Conservation (phyloP, 2,888 invertebrate species). For the Ectobius pallidus region DNA sequence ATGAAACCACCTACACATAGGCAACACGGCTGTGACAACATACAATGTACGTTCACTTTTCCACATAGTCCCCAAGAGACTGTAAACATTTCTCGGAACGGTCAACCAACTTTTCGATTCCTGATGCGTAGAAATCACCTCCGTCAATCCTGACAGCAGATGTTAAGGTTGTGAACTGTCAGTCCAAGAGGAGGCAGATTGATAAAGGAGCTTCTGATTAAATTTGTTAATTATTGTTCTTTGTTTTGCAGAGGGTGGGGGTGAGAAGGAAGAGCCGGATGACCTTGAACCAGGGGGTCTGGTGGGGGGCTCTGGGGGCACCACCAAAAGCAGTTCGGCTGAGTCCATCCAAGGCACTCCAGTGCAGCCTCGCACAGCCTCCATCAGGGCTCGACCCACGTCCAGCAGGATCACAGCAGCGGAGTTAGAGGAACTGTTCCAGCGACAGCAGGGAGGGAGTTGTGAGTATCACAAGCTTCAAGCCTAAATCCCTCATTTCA, state of each 20-base stretch:
- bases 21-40: too few species aligned
- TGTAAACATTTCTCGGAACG: too few species aligned
- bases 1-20: too few species aligned
- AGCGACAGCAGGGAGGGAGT: constrained; percentile 71
- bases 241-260: constrained; percentile 41
- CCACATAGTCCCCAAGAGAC: too few species aligned
- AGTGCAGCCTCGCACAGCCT: constrained; percentile 81
- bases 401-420: constrained; percentile 89
- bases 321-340: constrained; percentile 79
- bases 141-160: too few species aligned
- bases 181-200: too few species aligned
- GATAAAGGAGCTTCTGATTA: too few species aligned
- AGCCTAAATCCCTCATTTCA: neutral
- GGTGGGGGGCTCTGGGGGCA: constrained; percentile 73
- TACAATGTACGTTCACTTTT: too few species aligned
- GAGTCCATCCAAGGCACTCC: constrained; percentile 70
- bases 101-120: too few species aligned
- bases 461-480: neutral
- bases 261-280: constrained; percentile 40
- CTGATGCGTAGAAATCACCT: too few species aligned
- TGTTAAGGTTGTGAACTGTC: too few species aligned
- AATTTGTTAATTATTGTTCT: too few species aligned
- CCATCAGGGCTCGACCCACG: constrained; percentile 86
- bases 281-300: constrained; percentile 64
- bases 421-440: constrained; percentile 91